Evolutionary conservation across 2,113 vertebrate genomes (phyloP).

Genomic region (Silurus meridionalis): DNA sequence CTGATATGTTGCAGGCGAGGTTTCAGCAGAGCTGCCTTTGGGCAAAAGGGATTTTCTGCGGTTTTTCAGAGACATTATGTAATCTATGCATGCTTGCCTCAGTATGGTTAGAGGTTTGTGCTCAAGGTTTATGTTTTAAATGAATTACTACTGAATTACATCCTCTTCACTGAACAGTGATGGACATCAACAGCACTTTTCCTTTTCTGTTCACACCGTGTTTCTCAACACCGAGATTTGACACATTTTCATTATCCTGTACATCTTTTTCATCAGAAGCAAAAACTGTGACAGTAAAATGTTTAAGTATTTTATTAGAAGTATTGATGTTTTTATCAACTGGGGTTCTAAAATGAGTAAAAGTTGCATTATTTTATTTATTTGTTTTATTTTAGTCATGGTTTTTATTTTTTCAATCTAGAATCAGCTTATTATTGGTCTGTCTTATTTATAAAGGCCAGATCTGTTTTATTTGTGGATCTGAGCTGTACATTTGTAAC

Average conservation of each 20-base stretch:
- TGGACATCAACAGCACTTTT: conserved; percentile 11
- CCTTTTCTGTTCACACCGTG: conserved; percentile 1
- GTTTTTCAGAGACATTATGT: conserved; percentile 35
- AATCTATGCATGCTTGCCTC: conserved; percentile 23
- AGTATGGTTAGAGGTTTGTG: conserved; percentile 34
- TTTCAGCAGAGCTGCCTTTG: conserved; percentile 6
- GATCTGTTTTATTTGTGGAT: not conserved
- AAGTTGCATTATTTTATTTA: not conserved
- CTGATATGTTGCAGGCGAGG: conserved; percentile 10
- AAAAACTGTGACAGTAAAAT: not conserved
- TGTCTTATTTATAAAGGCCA: not conserved
- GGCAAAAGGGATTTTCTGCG: conserved; percentile 16
- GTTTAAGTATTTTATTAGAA: not conserved
- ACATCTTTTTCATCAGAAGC: not conserved
- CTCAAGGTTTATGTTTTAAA: conserved; percentile 48
- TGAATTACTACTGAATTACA: conserved; percentile 33
- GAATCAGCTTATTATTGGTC: not conserved
- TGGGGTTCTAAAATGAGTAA: not conserved
- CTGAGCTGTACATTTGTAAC: not conserved
- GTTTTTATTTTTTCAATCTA: not conserved
- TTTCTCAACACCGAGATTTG: conserved; percentile 22
- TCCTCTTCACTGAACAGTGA: conserved; percentile 26
- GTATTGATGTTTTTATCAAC: not conserved
- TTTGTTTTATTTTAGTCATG: not conserved
- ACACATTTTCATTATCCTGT: not conserved